Conservation (phyloP, 35 echinoderm and acorn worm species). For the Holothuria glaberrima region DNA sequence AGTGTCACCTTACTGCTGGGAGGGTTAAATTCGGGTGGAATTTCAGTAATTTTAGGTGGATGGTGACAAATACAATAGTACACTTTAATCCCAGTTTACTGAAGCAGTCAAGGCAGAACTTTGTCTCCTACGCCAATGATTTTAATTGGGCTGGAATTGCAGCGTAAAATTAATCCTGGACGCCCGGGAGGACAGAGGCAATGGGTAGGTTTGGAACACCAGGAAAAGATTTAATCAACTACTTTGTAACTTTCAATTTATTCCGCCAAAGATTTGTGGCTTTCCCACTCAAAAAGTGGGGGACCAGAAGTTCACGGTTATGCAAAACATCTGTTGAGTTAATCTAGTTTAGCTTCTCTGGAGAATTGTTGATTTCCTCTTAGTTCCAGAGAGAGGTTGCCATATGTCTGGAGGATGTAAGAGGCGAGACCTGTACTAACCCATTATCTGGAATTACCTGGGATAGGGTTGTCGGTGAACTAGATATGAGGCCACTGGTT, state of each 20-base stretch:
- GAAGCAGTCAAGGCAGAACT: background rate
- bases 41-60: conserved; percentile 10
- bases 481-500: no score
- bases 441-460: no score
- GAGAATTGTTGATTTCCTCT: conserved; percentile 8
- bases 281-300: background rate
- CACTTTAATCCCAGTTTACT: no score
- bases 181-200: background rate
- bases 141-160: conserved; percentile 39
- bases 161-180: conserved; percentile 52
- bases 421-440: no score
- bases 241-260: conserved; percentile 36
- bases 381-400: background rate
- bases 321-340: conserved; percentile 44
- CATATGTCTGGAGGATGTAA: no score
- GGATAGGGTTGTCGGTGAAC: no score
- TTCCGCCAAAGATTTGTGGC: background rate
- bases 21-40: conserved; percentile 35
- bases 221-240: conserved; percentile 34
- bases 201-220: background rate
- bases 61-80: no score
- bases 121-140: conserved; percentile 24
- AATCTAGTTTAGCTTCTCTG: conserved; percentile 2
- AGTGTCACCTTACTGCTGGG: conserved; percentile 5
- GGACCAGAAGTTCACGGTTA: background rate